Evolutionary conservation across 2,888 invertebrate species (phyloP).

Genomic region (Leucozona laternaria): DNA sequence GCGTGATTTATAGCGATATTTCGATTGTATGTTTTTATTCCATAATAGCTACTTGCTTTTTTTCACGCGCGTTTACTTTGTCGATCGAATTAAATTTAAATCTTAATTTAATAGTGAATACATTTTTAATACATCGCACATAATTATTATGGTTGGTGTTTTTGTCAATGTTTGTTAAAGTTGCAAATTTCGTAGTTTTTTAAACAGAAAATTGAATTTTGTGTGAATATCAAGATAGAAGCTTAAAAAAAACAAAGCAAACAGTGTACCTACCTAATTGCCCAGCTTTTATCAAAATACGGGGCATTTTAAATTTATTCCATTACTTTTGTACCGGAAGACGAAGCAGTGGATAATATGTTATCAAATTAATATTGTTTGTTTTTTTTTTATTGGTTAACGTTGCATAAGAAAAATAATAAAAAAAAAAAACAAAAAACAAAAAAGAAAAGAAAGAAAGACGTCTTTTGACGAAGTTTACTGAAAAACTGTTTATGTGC

Average conservation of each 20-base stretch:
- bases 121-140: constrained; percentile 3
- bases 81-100: neutral
- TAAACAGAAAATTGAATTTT: neutral
- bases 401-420: constrained; percentile 18
- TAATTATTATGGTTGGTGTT: constrained; percentile 15
- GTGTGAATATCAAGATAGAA: neutral
- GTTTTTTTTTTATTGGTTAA: constrained; percentile 8
- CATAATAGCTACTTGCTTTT: constrained; percentile 11
- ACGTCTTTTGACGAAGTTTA: constrained; percentile 8
- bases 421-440: too few relatives aligned
- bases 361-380: constrained; percentile 27
- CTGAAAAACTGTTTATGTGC: constrained; percentile 18
- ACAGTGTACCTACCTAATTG: constrained; percentile 42
- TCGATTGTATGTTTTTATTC: constrained; percentile 47
- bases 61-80: neutral
- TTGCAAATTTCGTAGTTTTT: neutral
- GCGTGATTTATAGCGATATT: constrained; percentile 48
- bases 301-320: constrained; percentile 26
- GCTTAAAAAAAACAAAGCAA: neutral
- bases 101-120: constrained; percentile 59
- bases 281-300: constrained; percentile 17
- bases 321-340: constrained; percentile 38
- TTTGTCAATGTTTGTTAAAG: neutral
- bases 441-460: neutral
- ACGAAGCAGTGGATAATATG: constrained; percentile 27